phyloP scores from a whole-genome alignment of 2,888 invertebrate genomes.

The Temnothorax ravouxi region DNA sequence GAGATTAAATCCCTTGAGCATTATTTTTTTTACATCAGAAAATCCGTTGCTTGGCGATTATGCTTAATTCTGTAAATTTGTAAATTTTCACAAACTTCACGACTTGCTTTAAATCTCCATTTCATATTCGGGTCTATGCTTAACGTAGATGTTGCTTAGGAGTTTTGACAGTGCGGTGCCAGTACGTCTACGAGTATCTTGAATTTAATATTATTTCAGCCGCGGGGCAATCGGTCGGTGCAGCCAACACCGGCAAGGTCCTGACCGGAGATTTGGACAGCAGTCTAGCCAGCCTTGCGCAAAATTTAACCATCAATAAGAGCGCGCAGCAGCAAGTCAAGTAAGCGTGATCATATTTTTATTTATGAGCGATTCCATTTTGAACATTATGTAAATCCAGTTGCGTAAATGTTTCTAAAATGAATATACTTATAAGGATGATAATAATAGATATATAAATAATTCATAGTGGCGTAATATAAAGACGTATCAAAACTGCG shows the following conservation, averaged over 20 bases:
- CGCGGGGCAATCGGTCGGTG: constrained; percentile 83
- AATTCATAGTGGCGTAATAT: not conserved
- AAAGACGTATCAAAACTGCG: not conserved
- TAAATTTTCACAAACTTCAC: not conserved
- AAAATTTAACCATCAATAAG: constrained; percentile 96
- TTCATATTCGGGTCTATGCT: constrained; percentile 71
- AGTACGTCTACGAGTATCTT: constrained; percentile 79
- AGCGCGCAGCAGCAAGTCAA: constrained; percentile 90
- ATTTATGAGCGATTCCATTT: not conserved
- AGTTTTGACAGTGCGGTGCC: constrained; percentile 91
- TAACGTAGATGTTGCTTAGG: constrained; percentile 86
- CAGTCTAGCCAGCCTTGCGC: constrained; percentile 96
- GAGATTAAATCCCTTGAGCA: not conserved
- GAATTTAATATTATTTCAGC: constrained; percentile 83
- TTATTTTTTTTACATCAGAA: constrained; percentile 20
- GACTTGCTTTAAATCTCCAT: constrained; percentile 24
- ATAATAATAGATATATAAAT: not conserved
- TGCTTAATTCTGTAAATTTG: constrained; percentile 13
- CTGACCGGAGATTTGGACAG: constrained; percentile 97
- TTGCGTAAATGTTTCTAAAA: not conserved
- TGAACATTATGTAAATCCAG: not conserved
- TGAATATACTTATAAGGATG: not conserved
- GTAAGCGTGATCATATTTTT: constrained; percentile 87
- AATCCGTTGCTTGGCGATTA: constrained; percentile 11
- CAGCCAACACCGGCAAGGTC: constrained; percentile 90